Evolutionary conservation across 2,888 invertebrate species (phyloP), one percentile per base, ranked within the genome.

Genomic region (Plagodis dolabraria): DNA sequence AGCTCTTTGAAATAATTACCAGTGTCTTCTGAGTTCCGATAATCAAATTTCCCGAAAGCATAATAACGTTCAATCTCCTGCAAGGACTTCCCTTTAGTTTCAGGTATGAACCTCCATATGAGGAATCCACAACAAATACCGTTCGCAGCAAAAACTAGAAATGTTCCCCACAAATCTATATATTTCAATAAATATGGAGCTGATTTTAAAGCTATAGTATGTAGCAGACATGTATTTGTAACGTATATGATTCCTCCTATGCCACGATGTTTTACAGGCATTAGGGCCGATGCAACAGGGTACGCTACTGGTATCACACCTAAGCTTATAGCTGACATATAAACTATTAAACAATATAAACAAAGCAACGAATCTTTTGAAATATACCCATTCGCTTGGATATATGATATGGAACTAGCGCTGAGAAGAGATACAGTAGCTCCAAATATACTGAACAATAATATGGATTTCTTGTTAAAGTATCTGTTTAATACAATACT

Each of bases 261-360:
- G 9, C 67, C 66, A n/a, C 66, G 53, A 22, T 70, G 67, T n/a
- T 65, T 70, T 1, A 70, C 63, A 35, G 69, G 67, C 63, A 70
- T 66, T 9, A 70, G 33, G 45, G 63, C 67, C 34, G 63, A 55
- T 5, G 64, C 52, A 2, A 66, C 38, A 7, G 63, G 52, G 22
- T 55, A 56, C 0, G 54, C 53, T 35, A 63, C 44, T 0, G 57
- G 53, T 12, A 47, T 33, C 0, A 59, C 52, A 11, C 67, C 65
- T 44, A 59, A 36, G 46, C 57, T 62, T 43, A 53, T 48, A n/a
- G 48, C 36, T 12, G 57, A 22, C 51, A 55, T 57, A 48, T 56
- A 65, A 0, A 34, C 48, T 46, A 67, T 35, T 7, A 69, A 45
- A 43, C 33, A 59, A 33, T 40, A 65, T 0, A 65, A 53, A 36